Percentiles rank a stretch among this genome's conserved stretches.
phyloP scores from a whole-genome alignment of 2,797 vertebrate genomes.

The Craterocephalus amniculus region DNA sequence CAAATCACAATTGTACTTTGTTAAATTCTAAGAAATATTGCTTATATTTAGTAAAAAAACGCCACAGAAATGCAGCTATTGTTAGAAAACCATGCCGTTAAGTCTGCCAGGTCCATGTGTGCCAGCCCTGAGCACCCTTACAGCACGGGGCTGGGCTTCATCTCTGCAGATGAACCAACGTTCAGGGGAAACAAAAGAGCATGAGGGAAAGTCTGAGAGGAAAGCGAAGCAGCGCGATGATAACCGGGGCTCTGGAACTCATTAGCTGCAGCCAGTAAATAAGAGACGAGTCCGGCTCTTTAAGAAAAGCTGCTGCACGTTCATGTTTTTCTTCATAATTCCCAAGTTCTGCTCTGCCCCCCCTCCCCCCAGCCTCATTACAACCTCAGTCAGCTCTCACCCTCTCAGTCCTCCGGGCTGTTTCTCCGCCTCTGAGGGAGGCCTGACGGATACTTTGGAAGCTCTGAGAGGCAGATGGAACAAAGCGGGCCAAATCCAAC shows the following conservation, averaged over 20 bases:
- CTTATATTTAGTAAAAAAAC: too few species aligned
- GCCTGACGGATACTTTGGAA: slow-evolving; percentile 36
- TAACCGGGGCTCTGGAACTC: background rate
- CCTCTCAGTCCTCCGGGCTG: slow-evolving; percentile 38
- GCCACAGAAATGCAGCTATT: too few species aligned
- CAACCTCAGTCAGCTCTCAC: slow-evolving; percentile 21
- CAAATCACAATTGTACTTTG: too few species aligned
- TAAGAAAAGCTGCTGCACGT: slow-evolving; percentile 14
- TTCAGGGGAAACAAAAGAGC: background rate
- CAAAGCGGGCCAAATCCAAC: slow-evolving; percentile 26
- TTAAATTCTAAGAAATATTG: too few species aligned
- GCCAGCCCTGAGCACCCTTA: too few species aligned
- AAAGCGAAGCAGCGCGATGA: background rate
- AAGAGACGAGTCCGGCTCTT: background rate
- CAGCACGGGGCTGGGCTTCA: background rate
- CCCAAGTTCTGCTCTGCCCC: slow-evolving; percentile 3
- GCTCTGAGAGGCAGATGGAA: slow-evolving; percentile 32
- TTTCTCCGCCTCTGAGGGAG: slow-evolving; percentile 54
- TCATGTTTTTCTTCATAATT: slow-evolving; percentile 16
- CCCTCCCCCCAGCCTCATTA: slow-evolving; percentile 34
- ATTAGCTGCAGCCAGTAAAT: slow-evolving; percentile 9
- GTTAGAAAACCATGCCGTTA: too few species aligned
- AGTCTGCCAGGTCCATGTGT: too few species aligned
- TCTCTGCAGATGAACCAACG: background rate
- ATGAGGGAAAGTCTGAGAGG: background rate